phyloP scores from a whole-genome alignment of 2,888 invertebrate species.

The Agrotis exclamationis region DNA sequence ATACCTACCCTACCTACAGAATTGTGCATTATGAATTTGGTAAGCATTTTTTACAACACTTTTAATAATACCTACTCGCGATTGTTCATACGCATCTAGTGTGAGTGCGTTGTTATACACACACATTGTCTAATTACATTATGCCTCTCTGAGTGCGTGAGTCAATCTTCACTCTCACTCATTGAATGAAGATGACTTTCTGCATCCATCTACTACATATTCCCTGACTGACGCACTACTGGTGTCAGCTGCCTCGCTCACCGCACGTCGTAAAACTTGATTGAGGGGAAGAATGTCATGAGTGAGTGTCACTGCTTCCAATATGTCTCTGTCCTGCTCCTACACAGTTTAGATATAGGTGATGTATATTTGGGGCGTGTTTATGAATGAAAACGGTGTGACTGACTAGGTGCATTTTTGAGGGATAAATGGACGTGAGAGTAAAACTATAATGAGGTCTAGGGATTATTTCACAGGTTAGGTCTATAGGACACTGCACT shows the following conservation, averaged over 20 bases:
- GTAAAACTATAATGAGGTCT: no score
- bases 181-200: constrained; percentile 2
- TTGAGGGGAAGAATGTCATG: constrained; percentile 50
- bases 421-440: no score
- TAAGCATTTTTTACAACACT: no score
- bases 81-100: no score
- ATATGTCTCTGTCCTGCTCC: constrained; percentile 39
- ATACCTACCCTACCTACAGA: background rate
- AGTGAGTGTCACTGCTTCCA: constrained; percentile 42
- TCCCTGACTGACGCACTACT: background rate
- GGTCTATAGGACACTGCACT: no score
- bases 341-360: constrained; percentile 31
- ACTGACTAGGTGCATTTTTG: background rate
- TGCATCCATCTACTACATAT: background rate
- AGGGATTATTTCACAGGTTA: no score
- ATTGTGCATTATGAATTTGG: background rate
- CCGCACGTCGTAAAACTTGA: constrained; percentile 62
- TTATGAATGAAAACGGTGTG: constrained; percentile 1
- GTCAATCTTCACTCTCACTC: background rate
- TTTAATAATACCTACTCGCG: background rate
- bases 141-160: background rate
- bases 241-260: constrained; percentile 49
- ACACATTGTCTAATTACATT: no score
- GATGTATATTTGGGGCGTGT: constrained; percentile 42
- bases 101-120: no score